Evolutionary conservation across 1,140 invertebrate species (phyloP).

Genomic region (Diorhabda carinulata): DNA sequence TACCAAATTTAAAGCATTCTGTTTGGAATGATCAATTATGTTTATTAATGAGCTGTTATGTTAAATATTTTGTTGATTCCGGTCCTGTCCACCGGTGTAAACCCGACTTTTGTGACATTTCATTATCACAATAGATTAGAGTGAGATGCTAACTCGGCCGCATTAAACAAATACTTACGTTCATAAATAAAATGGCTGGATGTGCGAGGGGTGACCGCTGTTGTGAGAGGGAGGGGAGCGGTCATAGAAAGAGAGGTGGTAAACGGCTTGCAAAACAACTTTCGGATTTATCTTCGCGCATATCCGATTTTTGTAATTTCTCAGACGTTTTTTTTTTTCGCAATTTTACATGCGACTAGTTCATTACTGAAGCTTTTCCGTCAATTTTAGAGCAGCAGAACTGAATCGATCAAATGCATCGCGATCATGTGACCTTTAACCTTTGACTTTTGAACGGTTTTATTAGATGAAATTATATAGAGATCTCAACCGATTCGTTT

Average conservation of each 20-base stretch:
- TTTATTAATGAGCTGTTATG: too few relatives aligned
- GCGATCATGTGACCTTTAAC: too few relatives aligned
- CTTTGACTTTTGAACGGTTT: too few relatives aligned
- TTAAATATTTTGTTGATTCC: neutral
- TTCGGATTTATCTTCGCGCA: conserved; percentile 14
- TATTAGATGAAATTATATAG: too few relatives aligned
- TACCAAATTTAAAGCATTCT: too few relatives aligned
- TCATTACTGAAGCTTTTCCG: too few relatives aligned
- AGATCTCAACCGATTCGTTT: too few relatives aligned
- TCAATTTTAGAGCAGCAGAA: too few relatives aligned
- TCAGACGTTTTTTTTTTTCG: neutral
- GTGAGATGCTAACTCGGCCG: conserved; percentile 17
- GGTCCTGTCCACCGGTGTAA: conserved; percentile 8
- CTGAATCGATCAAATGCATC: too few relatives aligned
- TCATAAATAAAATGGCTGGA: conserved; percentile 3
- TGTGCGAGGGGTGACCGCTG: neutral
- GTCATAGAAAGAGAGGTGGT: too few relatives aligned
- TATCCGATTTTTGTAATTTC: conserved; percentile 19
- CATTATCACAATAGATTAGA: conserved; percentile 23
- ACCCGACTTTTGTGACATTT: conserved; percentile 20
- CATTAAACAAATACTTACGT: conserved; percentile 15
- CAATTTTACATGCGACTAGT: too few relatives aligned
- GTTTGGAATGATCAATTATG: too few relatives aligned
- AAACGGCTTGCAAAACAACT: conserved; percentile 15
- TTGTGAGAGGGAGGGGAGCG: neutral